Conservation (phyloP, 2,888 invertebrate species). For the Orthonychiurus folsomi region DNA sequence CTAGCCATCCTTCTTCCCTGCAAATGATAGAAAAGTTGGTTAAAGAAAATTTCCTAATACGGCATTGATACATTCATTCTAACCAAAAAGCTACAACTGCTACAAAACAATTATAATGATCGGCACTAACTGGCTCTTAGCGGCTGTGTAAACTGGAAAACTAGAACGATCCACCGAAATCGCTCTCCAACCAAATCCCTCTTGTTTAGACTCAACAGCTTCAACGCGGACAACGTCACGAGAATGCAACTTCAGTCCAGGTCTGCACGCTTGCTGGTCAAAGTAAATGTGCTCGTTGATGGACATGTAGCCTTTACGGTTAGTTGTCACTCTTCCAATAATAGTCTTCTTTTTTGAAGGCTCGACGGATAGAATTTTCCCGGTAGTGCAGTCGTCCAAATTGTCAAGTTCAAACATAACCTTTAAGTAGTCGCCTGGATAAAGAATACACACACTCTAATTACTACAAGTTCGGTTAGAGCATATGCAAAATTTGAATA, state of each 20-base stretch:
- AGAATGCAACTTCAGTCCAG: slow-evolving; percentile 49
- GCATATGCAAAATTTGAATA: too few relatives aligned
- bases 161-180: slow-evolving; percentile 45
- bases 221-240: slow-evolving; percentile 51
- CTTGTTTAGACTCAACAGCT: slow-evolving; percentile 61
- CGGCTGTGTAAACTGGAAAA: slow-evolving; percentile 22
- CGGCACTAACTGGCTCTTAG: too few relatives aligned
- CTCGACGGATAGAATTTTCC: slow-evolving; percentile 18
- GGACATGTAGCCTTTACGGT: slow-evolving; percentile 45
- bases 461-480: background rate
- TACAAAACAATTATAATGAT: too few relatives aligned
- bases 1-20: slow-evolving; percentile 8
- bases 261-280: slow-evolving; percentile 49
- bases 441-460: background rate
- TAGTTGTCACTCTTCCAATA: slow-evolving; percentile 44
- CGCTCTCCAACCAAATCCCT: slow-evolving; percentile 56
- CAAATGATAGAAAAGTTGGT: too few relatives aligned
- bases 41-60: slow-evolving; percentile 11
- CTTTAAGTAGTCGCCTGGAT: slow-evolving; percentile 36
- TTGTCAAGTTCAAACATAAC: slow-evolving; percentile 19
- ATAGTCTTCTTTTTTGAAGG: slow-evolving; percentile 15
- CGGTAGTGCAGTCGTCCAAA: background rate
- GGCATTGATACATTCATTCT: too few relatives aligned
- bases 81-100: too few relatives aligned
- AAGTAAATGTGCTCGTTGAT: slow-evolving; percentile 57